Base-by-base conservation (phyloP, 2,888 invertebrate species). In the Ceraclea dissimilis region DNA sequence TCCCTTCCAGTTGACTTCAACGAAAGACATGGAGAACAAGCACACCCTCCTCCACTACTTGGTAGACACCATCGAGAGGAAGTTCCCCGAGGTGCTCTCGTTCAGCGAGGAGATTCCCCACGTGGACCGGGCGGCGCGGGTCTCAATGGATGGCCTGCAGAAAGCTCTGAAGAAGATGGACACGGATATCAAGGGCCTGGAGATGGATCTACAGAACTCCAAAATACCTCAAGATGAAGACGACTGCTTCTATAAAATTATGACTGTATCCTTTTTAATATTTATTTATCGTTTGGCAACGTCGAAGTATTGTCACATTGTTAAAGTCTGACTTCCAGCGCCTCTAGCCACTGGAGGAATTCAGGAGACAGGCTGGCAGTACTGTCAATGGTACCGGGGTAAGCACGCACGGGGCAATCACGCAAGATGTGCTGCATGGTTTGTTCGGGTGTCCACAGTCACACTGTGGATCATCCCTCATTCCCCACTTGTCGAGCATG, bases 21-120 rank as follows among this genome's bases (percentile, higher is more conserved):
- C 92, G n/a, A 98, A 98, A 74, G 93, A 96, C 67, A 76, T 88
- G 44, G 92, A 97, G 66, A 95, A 96, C 70, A 91, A 92, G 66
- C 88, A 88, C 61, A 98, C 96, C 0, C 73, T 99, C 19, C 78
- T 98, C 49, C 97, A 98, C 71, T 97, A 93, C 67, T 73, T 99
- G 54, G 93, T 88, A 0, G 88, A 93, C 63, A 86, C 88, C 0
- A 84, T 94, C 58, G 94, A 97, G 70, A 82, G 76, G 55, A 93
- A 94, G 66, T 91, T 92, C 71, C 90, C 93, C 0, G 94, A 96
- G 52, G 81, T 87, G 20, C 70, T 93, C 13, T 84, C 74, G 55
- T 95, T 96, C 67, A 79, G 83, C 1, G 93, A 93, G 63, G 97
- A 97, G 68, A 80, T 97, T 70, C 83, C 89, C 2, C 96, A 98